A percentile compares a stretch with the other conserved stretches of the same genome.
These are phyloP conservation scores for Boleophthalmus pectinirostris DNA, from an alignment of 2,113 vertebrate species.

Conservation along the genomic window DNA sequence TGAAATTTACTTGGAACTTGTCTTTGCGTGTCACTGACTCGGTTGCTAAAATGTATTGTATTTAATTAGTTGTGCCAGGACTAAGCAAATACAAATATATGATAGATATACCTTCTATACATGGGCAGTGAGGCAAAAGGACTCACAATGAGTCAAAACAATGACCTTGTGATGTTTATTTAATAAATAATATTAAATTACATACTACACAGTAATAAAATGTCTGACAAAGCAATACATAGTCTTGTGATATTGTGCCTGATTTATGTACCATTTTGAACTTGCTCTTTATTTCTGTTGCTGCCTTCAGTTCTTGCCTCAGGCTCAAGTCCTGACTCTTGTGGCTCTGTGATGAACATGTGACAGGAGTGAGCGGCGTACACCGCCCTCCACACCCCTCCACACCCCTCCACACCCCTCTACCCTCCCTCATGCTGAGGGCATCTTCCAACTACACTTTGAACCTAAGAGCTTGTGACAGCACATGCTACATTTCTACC, in stretches of 20 bases:
- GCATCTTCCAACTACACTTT: slow-evolving; percentile 9
- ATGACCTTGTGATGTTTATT: background rate
- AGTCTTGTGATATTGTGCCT: background rate
- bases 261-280: background rate
- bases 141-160: background rate
- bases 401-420: no score
- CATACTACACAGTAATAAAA: background rate
- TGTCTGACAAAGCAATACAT: background rate
- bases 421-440: slow-evolving; percentile 3
- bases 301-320: background rate
- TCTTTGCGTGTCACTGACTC: background rate
- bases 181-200: background rate
- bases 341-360: slow-evolving; percentile 6
- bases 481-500: slow-evolving; percentile 12
- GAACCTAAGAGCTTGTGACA: slow-evolving; percentile 23
- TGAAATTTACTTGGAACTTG: background rate
- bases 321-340: background rate
- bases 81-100: no score
- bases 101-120: background rate
- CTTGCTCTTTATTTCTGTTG: background rate
- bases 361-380: background rate
- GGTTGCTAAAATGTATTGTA: no score
- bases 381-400: no score
- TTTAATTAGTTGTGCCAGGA: no score
- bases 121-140: background rate